Percentiles rank a stretch among this genome's conserved stretches.
Evolutionary conservation across 2,888 invertebrate species (phyloP).

Genomic region (Leptarthrus brevirostris): DNA sequence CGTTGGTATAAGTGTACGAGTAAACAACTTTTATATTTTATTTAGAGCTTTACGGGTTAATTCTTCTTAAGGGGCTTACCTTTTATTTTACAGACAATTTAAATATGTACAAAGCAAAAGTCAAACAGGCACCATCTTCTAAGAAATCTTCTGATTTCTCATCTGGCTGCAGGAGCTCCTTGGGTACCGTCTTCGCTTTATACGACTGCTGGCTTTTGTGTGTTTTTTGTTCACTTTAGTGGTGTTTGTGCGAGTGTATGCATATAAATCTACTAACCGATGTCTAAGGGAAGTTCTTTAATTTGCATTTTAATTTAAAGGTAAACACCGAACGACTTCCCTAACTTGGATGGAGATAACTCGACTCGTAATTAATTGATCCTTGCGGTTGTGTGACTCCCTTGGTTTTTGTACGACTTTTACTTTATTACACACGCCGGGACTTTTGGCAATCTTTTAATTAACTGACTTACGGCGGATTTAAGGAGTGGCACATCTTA

Average conservation of each 20-base stretch:
- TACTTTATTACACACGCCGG: background rate
- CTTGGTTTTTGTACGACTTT: conserved; percentile 16
- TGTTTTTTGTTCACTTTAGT: conserved; percentile 22
- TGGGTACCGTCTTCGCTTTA: background rate
- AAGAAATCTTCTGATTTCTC: conserved; percentile 2
- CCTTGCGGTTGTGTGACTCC: conserved; percentile 22
- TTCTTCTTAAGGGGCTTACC: conserved; percentile 55
- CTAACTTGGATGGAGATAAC: conserved; percentile 8
- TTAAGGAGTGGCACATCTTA: background rate
- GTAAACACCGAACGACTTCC: conserved; percentile 52
- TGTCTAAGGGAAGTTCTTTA: conserved; percentile 53
- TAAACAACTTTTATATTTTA: conserved; percentile 54
- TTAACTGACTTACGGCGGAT: conserved; percentile 48
- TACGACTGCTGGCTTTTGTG: background rate
- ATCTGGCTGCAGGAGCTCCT: background rate
- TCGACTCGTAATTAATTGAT: conserved; percentile 48
- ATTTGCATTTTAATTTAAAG: conserved; percentile 55
- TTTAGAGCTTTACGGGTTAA: conserved; percentile 54
- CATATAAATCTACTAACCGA: conserved; percentile 47
- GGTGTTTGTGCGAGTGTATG: conserved; percentile 17
- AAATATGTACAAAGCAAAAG: conserved; percentile 54
- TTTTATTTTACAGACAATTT: conserved; percentile 54
- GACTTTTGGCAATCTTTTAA: conserved; percentile 50
- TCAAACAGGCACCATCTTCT: conserved; percentile 50
- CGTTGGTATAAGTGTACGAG: background rate